These are phyloP conservation scores for Norana najaformis DNA, from an alignment of 2,888 invertebrate species.

Conservation along the genomic window DNA sequence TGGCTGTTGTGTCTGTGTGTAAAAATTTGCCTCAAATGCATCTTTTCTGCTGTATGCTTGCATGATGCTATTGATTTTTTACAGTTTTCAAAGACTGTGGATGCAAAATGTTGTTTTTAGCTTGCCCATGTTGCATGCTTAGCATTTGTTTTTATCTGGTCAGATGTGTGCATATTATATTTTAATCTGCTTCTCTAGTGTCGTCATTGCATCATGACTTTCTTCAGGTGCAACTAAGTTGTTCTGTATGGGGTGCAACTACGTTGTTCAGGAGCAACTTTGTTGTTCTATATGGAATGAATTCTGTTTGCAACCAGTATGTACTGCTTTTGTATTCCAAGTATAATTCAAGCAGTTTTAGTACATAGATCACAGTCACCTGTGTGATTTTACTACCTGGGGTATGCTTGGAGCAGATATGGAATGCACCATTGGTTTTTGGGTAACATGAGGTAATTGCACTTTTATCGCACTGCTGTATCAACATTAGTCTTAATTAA, in stretches of 20 bases:
- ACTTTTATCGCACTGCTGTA: not conserved
- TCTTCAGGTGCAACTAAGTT: not conserved
- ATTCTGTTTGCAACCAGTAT: not conserved
- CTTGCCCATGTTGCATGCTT: not conserved
- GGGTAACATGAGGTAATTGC: not conserved
- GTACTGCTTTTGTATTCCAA: not conserved
- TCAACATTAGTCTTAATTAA: not conserved
- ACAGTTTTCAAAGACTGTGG: no score
- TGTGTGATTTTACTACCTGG: not conserved
- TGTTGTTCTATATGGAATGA: not conserved
- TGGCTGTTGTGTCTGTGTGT: not conserved
- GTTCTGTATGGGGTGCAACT: no score
- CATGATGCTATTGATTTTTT: not conserved
- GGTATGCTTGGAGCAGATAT: not conserved
- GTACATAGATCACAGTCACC: not conserved
- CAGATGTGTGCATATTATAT: not conserved
- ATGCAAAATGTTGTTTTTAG: no score
- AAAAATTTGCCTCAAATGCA: not conserved
- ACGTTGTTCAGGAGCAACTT: not conserved
- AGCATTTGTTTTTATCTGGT: no score
- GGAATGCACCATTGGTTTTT: not conserved
- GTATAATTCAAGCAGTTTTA: no score
- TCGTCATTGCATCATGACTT: not conserved
- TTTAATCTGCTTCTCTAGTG: not conserved
- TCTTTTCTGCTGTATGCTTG: not conserved